Evolutionary conservation across 2,888 invertebrate genomes (phyloP).

Genomic region (Balanococcus diminutus): DNA sequence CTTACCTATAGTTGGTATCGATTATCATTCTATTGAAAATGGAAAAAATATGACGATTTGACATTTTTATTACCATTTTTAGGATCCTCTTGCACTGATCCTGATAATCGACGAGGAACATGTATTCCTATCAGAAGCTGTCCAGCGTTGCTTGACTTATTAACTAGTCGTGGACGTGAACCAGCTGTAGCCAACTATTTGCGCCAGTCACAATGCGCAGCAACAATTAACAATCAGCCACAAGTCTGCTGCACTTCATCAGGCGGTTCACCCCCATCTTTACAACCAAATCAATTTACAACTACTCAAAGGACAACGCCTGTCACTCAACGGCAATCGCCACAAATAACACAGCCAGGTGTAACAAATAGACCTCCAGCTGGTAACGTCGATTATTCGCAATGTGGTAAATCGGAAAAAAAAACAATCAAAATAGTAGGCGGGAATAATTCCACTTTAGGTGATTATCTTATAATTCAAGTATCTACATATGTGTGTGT

Average conservation of each 20-base stretch:
- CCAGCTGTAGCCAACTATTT: background rate
- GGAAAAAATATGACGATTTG: background rate
- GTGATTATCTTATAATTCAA: background rate
- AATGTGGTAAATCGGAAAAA: background rate
- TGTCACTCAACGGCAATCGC: background rate
- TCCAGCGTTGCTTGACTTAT: background rate
- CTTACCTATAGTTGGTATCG: no score
- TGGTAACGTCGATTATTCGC: background rate
- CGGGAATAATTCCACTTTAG: slow-evolving; percentile 2
- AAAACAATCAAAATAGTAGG: slow-evolving; percentile 10
- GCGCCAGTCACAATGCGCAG: background rate
- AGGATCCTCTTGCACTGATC: background rate
- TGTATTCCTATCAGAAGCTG: background rate
- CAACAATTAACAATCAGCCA: background rate
- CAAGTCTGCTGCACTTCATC: background rate
- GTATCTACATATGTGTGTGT: background rate
- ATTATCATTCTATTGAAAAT: background rate
- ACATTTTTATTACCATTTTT: background rate
- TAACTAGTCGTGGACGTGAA: background rate
- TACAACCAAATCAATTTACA: no score
- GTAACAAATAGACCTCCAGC: background rate
- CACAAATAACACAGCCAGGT: background rate
- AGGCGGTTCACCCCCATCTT: background rate
- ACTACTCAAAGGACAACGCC: background rate
- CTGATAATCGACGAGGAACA: background rate